Evolutionary conservation across 2,113 vertebrate genomes (phyloP).

Genomic region (Sialia sialis): DNA sequence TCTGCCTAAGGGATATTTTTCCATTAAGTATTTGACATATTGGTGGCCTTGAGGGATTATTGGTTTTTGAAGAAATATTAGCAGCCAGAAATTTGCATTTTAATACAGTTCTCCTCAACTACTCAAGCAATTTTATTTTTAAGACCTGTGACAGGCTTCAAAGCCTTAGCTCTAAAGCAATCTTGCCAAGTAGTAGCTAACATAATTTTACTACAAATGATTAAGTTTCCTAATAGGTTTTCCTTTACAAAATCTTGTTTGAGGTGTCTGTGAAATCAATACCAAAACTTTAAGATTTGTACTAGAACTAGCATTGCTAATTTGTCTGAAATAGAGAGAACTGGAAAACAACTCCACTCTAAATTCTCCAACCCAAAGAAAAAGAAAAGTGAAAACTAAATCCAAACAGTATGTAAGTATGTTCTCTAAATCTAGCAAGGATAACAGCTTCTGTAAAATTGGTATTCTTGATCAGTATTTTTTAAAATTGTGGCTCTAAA

Average conservation of each 20-base stretch:
- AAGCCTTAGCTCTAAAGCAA: slow-evolving; percentile 86
- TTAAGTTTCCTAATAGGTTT: slow-evolving; percentile 75
- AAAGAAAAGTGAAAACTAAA: neutral
- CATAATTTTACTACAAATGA: slow-evolving; percentile 81
- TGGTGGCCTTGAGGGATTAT: slow-evolving; percentile 99
- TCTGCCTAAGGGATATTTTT: slow-evolving; percentile 98
- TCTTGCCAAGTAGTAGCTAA: slow-evolving; percentile 79
- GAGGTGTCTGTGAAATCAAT: slow-evolving; percentile 73
- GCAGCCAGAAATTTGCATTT: slow-evolving; percentile 99
- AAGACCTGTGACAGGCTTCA: slow-evolving; percentile 89
- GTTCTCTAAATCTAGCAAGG: slow-evolving; percentile 11
- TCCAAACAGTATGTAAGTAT: neutral
- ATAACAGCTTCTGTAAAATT: slow-evolving; percentile 31
- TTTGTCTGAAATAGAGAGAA: slow-evolving; percentile 44
- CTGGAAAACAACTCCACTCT: neutral
- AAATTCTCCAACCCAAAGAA: neutral
- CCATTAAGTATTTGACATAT: slow-evolving; percentile 99
- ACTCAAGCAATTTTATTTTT: slow-evolving; percentile 96
- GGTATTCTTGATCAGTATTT: neutral
- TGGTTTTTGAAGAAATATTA: slow-evolving; percentile 99
- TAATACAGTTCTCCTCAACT: slow-evolving; percentile 97
- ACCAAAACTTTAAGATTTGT: slow-evolving; percentile 71
- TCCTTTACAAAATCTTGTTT: slow-evolving; percentile 69
- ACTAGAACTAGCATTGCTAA: slow-evolving; percentile 60
- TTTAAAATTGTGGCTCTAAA: neutral